Percentiles rank a stretch among this genome's conserved stretches.
phyloP scores from a whole-genome alignment of 1,140 invertebrate genomes.

The Zaprionus nigranus region DNA sequence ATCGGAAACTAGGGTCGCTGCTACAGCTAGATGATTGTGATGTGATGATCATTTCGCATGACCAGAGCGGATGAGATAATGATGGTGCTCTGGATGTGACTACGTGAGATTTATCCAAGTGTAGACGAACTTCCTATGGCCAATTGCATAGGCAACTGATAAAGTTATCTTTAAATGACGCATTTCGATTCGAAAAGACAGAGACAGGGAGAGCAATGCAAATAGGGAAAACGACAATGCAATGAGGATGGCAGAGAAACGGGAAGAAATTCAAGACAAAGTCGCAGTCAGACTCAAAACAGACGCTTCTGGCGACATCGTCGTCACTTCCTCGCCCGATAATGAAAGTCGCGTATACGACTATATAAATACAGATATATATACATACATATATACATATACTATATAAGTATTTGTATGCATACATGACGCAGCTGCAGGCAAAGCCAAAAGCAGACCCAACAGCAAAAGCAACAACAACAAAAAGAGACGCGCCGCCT shows the following conservation, averaged over 20 bases:
- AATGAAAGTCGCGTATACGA: conserved; percentile 46
- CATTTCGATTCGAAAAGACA: conserved; percentile 14
- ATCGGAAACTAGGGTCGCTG: conserved; percentile 59
- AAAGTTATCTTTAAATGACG: conserved; percentile 36
- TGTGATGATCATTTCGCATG: conserved; percentile 5
- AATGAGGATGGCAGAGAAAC: neutral
- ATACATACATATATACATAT: conserved; percentile 7
- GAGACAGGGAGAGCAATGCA: conserved; percentile 2
- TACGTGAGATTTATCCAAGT: conserved; percentile 69
- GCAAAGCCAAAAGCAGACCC: conserved; percentile 35
- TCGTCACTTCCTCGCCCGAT: conserved; percentile 73
- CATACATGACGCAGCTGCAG: conserved; percentile 37
- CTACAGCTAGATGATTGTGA: conserved; percentile 46
- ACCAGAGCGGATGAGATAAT: conserved; percentile 48
- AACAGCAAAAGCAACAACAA: conserved; percentile 48
- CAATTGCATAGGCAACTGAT: conserved; percentile 15
- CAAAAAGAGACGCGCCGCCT: conserved; percentile 44
- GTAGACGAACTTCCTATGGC: conserved; percentile 19
- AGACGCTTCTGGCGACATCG: conserved; percentile 46
- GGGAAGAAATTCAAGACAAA: conserved; percentile 29
- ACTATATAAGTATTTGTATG: conserved; percentile 26
- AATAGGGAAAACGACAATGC: neutral
- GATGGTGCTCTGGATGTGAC: conserved; percentile 11
- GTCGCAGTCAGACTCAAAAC: conserved; percentile 14
- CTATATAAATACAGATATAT: conserved; percentile 35